A percentile compares a stretch with the other conserved stretches of the same genome.
phyloP scores from a whole-genome alignment of 2,888 invertebrate genomes.

The Stenurella melanura region DNA sequence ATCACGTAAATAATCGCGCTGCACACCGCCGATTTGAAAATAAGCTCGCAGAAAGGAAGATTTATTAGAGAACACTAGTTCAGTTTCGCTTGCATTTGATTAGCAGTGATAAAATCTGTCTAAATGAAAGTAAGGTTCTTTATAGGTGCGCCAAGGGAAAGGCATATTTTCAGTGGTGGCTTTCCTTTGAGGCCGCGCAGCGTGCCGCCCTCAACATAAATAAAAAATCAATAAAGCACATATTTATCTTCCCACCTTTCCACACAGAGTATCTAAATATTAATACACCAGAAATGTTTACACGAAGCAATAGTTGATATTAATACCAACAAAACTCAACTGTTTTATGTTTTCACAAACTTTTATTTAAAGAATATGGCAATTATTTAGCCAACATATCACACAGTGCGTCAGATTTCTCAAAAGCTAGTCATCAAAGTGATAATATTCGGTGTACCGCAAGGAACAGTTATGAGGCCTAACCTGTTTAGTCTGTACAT shows the following conservation, averaged over 20 bases:
- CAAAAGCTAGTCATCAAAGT: too few relatives aligned
- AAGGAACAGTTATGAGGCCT: too few relatives aligned
- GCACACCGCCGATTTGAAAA: conserved; percentile 55
- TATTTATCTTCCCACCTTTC: neutral
- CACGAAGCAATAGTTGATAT: too few relatives aligned
- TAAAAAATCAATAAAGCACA: neutral
- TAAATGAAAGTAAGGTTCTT: neutral
- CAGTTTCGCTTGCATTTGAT: conserved; percentile 21
- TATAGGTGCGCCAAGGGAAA: neutral
- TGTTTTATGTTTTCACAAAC: too few relatives aligned
- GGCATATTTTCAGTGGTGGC: neutral
- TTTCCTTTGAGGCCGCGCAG: neutral
- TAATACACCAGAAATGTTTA: too few relatives aligned
- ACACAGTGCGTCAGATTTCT: too few relatives aligned
- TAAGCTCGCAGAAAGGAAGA: conserved; percentile 55
- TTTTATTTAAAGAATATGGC: too few relatives aligned
- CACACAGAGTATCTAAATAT: neutral
- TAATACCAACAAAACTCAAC: too few relatives aligned
- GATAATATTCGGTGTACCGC: too few relatives aligned
- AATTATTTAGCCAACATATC: too few relatives aligned
- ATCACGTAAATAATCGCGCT: conserved; percentile 53
- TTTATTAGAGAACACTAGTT: conserved; percentile 50
- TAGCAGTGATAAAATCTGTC: conserved; percentile 16
- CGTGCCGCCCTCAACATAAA: too few relatives aligned
- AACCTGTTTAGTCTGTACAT: too few relatives aligned